A percentile compares a stretch with the other conserved stretches of the same genome.
phyloP scores from a whole-genome alignment of 37 sponge, comb jelly and placozoan genomes.

The Axinella damicornis region DNA sequence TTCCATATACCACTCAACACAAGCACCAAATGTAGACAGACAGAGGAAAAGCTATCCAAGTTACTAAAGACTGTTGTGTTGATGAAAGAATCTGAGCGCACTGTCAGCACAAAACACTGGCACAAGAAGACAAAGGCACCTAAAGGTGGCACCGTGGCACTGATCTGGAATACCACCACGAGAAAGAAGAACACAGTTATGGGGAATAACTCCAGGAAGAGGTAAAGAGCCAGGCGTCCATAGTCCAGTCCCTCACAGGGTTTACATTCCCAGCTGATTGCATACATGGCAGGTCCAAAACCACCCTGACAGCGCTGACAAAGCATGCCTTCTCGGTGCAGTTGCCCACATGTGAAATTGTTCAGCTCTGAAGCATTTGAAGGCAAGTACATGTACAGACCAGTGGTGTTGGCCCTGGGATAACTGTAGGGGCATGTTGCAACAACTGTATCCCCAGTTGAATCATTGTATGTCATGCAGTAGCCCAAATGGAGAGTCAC shows the following conservation, averaged over 20 bases:
- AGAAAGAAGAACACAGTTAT: background rate
- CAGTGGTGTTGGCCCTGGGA: too few species aligned
- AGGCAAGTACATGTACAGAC: too few species aligned
- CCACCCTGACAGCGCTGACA: background rate
- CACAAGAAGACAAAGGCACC: background rate
- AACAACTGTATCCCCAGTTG: too few species aligned
- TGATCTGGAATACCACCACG: background rate
- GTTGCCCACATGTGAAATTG: too few species aligned
- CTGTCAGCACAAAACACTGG: background rate
- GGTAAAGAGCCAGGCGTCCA: background rate
- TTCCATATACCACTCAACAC: too few species aligned
- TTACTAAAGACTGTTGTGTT: too few species aligned
- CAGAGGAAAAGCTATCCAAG: too few species aligned
- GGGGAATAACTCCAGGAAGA: background rate
- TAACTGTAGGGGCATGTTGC: too few species aligned
- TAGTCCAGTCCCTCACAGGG: background rate
- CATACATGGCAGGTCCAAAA: background rate
- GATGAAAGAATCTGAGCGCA: background rate
- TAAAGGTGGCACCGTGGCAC: background rate
- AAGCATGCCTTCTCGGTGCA: constrained; percentile 7
- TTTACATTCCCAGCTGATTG: background rate
- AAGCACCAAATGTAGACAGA: too few species aligned
- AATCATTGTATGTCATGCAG: too few species aligned
- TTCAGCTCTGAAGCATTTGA: too few species aligned
- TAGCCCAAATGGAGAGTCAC: too few species aligned